Percentiles rank a stretch among this genome's conserved stretches.
phyloP scores from a whole-genome alignment of 2,113 vertebrate species.

The Ochotona curzoniae region DNA sequence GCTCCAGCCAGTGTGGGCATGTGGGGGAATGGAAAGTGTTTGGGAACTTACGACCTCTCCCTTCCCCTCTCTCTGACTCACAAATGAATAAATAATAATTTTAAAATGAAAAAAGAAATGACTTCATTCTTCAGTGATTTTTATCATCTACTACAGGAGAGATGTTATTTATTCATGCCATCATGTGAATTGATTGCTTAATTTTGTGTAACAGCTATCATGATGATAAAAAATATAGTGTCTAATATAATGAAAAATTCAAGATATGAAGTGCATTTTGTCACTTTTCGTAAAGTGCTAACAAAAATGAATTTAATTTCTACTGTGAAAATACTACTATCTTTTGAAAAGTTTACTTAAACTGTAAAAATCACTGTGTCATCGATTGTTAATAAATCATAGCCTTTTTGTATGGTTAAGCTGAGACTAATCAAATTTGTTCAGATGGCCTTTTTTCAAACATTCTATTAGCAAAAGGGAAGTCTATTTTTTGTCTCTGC shows the following conservation, averaged over 20 bases:
- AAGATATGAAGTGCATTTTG: not conserved
- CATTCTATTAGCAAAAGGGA: not conserved
- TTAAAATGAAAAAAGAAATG: not conserved
- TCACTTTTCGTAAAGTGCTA: not conserved
- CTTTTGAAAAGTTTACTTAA: not conserved
- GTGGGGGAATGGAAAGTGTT: too few species aligned
- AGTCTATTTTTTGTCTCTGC: not conserved
- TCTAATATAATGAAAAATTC: not conserved
- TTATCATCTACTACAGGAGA: not conserved
- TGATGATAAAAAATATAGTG: constrained; percentile 17
- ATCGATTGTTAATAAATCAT: not conserved
- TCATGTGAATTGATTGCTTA: constrained; percentile 1
- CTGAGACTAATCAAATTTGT: not conserved
- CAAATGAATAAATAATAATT: too few species aligned
- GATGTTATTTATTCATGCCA: not conserved
- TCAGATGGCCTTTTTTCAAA: not conserved
- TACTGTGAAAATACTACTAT: not conserved
- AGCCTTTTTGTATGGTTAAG: not conserved
- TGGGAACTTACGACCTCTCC: too few species aligned
- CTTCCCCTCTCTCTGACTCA: too few species aligned
- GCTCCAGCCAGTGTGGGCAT: too few species aligned
- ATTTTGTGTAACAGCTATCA: not conserved
- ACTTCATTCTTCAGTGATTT: constrained; percentile 3
- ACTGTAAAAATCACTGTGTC: not conserved
- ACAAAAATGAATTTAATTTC: constrained; percentile 10